phyloP scores from a whole-genome alignment of 2,113 vertebrate species.

The Nycticebus coucang region DNA sequence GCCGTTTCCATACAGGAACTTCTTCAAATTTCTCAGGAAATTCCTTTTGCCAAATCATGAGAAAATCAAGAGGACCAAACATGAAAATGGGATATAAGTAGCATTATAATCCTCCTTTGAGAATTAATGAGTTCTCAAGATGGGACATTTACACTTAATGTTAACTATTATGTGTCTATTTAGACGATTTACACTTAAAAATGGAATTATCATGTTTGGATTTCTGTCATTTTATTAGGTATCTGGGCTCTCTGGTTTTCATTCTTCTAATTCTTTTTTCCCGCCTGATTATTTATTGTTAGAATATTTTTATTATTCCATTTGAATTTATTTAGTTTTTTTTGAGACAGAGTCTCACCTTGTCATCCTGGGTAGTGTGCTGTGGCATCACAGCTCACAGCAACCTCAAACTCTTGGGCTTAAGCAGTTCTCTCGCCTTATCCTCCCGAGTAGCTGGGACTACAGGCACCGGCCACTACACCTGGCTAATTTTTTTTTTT shows the following conservation, averaged over 20 bases:
- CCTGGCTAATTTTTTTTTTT: too few relatives aligned
- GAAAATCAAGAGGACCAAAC: background rate
- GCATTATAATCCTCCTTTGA: background rate
- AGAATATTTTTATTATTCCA: constrained; percentile 20
- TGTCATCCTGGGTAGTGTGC: too few relatives aligned
- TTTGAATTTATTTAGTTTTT: background rate
- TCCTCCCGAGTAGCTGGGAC: too few relatives aligned
- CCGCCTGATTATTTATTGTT: background rate
- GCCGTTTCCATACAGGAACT: background rate
- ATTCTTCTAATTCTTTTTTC: background rate
- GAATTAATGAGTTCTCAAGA: background rate
- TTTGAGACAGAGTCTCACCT: too few relatives aligned
- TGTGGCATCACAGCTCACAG: too few relatives aligned
- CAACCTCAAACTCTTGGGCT: too few relatives aligned
- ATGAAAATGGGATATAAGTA: background rate
- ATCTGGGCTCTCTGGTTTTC: background rate
- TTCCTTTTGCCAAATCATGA: constrained; percentile 7
- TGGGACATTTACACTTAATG: background rate
- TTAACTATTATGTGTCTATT: background rate
- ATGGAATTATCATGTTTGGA: background rate
- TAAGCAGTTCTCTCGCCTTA: too few relatives aligned
- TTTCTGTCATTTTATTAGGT: constrained; percentile 35
- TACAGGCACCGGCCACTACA: too few relatives aligned
- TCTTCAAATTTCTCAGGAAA: background rate
- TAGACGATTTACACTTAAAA: too few relatives aligned